These are phyloP conservation scores for Drosophila sordidapex DNA, from an alignment of 2,888 invertebrate species.

Conservation along the genomic window DNA sequence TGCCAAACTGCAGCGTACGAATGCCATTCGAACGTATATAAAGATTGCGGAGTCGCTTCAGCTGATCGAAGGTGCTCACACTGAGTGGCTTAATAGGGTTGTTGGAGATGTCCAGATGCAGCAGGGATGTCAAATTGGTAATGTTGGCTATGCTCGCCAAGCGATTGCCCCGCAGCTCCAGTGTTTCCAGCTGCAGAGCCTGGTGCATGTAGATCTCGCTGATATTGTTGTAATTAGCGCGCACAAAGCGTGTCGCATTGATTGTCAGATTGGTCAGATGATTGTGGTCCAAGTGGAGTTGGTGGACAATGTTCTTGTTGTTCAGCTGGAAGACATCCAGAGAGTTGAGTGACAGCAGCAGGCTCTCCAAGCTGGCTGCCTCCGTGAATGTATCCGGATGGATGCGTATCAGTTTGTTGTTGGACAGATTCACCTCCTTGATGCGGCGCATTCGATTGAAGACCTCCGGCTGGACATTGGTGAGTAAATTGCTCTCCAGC, in stretches of 20 bases:
- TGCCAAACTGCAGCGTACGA: conserved; percentile 80
- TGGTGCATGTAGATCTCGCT: conserved; percentile 69
- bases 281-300: conserved; percentile 81
- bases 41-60: conserved; percentile 80
- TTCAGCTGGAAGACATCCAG: conserved; percentile 72
- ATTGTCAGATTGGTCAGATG: conserved; percentile 74
- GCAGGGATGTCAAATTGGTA: conserved; percentile 75
- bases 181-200: conserved; percentile 74
- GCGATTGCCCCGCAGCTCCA: conserved; percentile 77
- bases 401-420: conserved; percentile 76
- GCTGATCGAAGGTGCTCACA: conserved; percentile 82
- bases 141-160: conserved; percentile 79
- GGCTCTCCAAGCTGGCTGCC: conserved; percentile 77
- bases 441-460: conserved; percentile 82
- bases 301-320: conserved; percentile 77
- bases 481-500: conserved; percentile 81
- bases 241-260: conserved; percentile 80
- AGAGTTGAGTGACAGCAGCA: conserved; percentile 75
- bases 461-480: conserved; percentile 78
- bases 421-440: conserved; percentile 81
- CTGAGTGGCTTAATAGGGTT: conserved; percentile 82
- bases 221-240: conserved; percentile 83
- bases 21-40: conserved; percentile 78
- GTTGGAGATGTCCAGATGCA: conserved; percentile 80
- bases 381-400: conserved; percentile 82